Conservation (phyloP, 2,113 vertebrate species). For the Chroicocephalus ridibundus region DNA sequence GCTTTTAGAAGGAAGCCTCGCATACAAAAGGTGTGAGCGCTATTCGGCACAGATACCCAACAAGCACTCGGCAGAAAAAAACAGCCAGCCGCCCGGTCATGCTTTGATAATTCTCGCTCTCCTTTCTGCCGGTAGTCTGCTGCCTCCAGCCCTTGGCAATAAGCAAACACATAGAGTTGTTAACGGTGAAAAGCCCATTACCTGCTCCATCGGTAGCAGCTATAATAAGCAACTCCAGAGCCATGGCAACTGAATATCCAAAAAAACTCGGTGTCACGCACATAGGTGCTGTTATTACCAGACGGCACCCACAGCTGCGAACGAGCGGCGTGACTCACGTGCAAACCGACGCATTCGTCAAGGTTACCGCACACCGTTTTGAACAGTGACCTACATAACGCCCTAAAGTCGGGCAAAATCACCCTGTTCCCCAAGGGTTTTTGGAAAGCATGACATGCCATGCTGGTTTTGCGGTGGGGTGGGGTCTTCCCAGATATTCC, state of each 20-base stretch:
- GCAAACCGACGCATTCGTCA: fast-evolving
- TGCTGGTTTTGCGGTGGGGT: no score
- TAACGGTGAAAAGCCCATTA: neutral
- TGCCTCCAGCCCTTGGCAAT: neutral
- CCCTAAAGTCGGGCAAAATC: neutral
- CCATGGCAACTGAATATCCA: neutral
- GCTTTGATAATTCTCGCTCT: neutral
- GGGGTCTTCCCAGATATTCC: neutral
- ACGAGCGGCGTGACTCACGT: neutral
- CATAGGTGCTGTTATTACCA: neutral
- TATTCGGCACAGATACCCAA: no score
- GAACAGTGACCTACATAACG: neutral
- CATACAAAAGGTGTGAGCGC: fast-evolving
- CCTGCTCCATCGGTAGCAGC: neutral
- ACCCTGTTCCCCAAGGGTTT: neutral
- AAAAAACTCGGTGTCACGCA: neutral
- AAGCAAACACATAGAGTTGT: neutral
- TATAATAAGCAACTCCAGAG: neutral
- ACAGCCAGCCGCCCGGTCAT: fast-evolving
- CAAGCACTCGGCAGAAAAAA: neutral
- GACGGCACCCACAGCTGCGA: neutral
- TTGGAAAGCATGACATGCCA: fast-evolving
- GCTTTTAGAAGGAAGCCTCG: neutral
- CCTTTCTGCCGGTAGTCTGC: neutral
- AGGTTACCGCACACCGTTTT: fast-evolving